Evolutionary conservation across 2,797 vertebrate species (phyloP).

Genomic region (Antennarius maculatus): DNA sequence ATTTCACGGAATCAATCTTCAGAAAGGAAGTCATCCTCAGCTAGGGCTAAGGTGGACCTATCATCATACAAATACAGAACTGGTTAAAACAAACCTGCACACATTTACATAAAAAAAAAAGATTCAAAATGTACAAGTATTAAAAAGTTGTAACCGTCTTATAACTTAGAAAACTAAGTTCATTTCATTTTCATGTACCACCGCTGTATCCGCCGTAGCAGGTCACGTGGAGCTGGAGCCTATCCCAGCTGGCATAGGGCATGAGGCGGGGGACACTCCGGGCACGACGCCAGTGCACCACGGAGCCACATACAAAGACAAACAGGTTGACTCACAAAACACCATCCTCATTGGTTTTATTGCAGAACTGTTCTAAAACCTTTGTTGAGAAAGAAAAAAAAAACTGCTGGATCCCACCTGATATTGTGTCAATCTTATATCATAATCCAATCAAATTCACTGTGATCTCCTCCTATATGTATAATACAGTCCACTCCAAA

Average conservation of each 20-base stretch:
- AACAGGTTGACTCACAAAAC: background rate
- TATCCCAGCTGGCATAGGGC: too few relatives aligned
- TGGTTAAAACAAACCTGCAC: slow-evolving; percentile 11
- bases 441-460: background rate
- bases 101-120: background rate
- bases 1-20: slow-evolving; percentile 66
- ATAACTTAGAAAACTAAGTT: too few relatives aligned
- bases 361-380: too few relatives aligned
- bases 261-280: too few relatives aligned
- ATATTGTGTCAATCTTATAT: background rate
- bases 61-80: background rate
- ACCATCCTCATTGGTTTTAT: too few relatives aligned
- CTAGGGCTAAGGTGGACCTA: slow-evolving; percentile 12
- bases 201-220: too few relatives aligned
- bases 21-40: slow-evolving; percentile 56
- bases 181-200: too few relatives aligned
- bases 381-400: too few relatives aligned
- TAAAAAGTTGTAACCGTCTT: background rate
- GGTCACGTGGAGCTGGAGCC: too few relatives aligned
- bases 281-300: too few relatives aligned
- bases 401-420: background rate
- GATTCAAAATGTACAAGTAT: slow-evolving; percentile 13
- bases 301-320: too few relatives aligned
- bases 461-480: background rate
- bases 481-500: slow-evolving; percentile 41